These are phyloP conservation scores for Cyprinodon diabolis DNA, from an alignment of 2,797 vertebrate genomes.

Conservation along the genomic window DNA sequence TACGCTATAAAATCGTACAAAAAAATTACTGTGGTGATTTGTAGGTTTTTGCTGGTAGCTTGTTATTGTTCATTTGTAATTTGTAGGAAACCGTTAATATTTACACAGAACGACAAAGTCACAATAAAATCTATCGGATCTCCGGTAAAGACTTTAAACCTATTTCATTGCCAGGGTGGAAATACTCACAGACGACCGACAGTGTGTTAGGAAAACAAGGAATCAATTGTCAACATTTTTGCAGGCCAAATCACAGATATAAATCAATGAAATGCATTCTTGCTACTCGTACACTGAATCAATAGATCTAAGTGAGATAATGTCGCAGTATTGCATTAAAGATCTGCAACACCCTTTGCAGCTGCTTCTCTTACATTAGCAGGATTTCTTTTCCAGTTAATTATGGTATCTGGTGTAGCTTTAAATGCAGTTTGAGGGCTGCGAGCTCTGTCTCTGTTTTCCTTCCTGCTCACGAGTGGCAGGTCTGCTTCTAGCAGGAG, in stretches of 20 bases:
- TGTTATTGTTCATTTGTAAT: not conserved
- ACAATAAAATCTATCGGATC: not conserved
- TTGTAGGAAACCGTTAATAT: not conserved
- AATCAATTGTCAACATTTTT: slow-evolving; percentile 2
- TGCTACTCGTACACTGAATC: not conserved
- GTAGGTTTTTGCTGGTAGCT: not conserved
- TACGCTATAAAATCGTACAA: not conserved
- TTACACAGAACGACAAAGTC: not conserved
- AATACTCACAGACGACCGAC: no score
- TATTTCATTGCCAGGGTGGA: not conserved
- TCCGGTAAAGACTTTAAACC: not conserved
- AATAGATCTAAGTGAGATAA: not conserved
- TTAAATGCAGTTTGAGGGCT: slow-evolving; percentile 25
- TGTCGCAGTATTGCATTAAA: not conserved
- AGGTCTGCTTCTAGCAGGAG: slow-evolving; percentile 45
- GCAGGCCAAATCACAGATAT: not conserved
- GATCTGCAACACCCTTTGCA: not conserved
- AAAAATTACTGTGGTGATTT: not conserved
- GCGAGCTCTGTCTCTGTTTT: slow-evolving; percentile 15
- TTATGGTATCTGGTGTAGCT: slow-evolving; percentile 26
- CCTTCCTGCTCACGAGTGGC: slow-evolving; percentile 44
- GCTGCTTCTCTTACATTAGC: slow-evolving; percentile 11
- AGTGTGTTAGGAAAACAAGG: not conserved
- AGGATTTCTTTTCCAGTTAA: slow-evolving; percentile 22
- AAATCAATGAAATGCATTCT: slow-evolving; percentile 5